phyloP scores from a whole-genome alignment of 1,140 invertebrate species.

The Olivierus martensii region DNA sequence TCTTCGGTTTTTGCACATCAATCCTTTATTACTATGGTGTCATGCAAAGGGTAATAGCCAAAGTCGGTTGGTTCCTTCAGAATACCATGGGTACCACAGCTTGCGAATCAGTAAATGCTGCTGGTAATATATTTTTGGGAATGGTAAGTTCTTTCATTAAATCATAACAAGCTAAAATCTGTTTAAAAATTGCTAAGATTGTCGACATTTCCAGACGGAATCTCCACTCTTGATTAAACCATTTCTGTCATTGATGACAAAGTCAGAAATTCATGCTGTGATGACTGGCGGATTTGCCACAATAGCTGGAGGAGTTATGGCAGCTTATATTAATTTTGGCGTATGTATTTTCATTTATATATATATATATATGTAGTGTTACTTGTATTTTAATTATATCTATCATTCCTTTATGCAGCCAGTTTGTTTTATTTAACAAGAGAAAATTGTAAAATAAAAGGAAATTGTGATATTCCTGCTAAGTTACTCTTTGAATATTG shows the following conservation, averaged over 20 bases:
- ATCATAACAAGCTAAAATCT: too few species aligned
- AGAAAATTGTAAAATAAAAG: too few species aligned
- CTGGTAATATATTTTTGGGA: slow-evolving; percentile 79
- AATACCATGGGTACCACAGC: slow-evolving; percentile 65
- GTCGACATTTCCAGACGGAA: slow-evolving; percentile 62
- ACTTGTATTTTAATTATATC: too few species aligned
- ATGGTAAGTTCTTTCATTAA: slow-evolving; percentile 53
- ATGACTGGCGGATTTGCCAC: slow-evolving; percentile 91
- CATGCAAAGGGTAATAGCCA: slow-evolving; percentile 75
- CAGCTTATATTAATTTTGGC: slow-evolving; percentile 81
- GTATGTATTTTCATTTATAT: slow-evolving; percentile 38
- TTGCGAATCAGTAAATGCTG: slow-evolving; percentile 79
- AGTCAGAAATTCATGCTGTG: slow-evolving; percentile 80
- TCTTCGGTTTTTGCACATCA: slow-evolving; percentile 75
- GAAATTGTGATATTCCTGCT: too few species aligned
- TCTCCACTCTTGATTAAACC: slow-evolving; percentile 75
- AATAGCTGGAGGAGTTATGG: slow-evolving; percentile 83
- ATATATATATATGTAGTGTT: too few species aligned
- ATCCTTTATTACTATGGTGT: slow-evolving; percentile 73
- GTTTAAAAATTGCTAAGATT: too few species aligned
- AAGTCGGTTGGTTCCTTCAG: slow-evolving; percentile 61
- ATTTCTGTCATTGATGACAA: slow-evolving; percentile 64
- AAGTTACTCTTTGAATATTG: too few species aligned
- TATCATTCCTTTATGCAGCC: too few species aligned
- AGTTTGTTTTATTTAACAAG: too few species aligned